Evolutionary conservation across 2,797 vertebrate species (phyloP), one percentile per base, ranked within the genome.

Genomic region (Cephalopachus bancanus): DNA sequence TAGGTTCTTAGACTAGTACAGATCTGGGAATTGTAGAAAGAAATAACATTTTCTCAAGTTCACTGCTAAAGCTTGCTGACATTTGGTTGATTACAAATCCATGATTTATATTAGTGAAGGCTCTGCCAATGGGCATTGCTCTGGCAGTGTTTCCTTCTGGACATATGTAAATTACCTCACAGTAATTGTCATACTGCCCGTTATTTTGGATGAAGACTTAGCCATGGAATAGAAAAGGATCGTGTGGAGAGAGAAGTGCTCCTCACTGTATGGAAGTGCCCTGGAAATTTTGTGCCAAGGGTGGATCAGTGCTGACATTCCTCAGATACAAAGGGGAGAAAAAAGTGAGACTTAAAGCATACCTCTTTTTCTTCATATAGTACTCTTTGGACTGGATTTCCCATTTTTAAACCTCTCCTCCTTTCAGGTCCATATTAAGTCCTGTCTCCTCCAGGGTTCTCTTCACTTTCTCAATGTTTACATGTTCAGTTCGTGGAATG

Each of bases 71-170:
- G 12, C 85, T 49, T 67, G 22, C 67, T 96, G 57, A 94, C 60
- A 79, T 88, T 95, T 95, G 84, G 72, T 74, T 88, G 62, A 49
- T 71, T 90, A 75, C 49, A 86, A 84, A 89, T 69, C 30, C 28
- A n/a, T 72, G 55, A 87, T 89, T 95, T 93, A 24, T 71, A 65
- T 76, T 78, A 89, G 7, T 19, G 24, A 37, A 93, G 12, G 9
- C 69, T 91, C 83, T 94, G 33, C 65, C 79, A 92, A 62, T 94
- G 71, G 92, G 30, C 3, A 10, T 60, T 88, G 78, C 53, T 90
- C 94, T 93, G 78, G 85, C 76, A 96, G 65, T 44, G 5, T 88
- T 95, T 93, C 74, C 60, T 95, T 69, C 53, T 97, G 84, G 57
- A 92, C 30, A 89, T 33, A 81, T 85, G 62, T 26, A 93, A 37